These are phyloP conservation scores for Amazonetta brasiliensis DNA, from an alignment of 2,797 vertebrate species.

Conservation along the genomic window DNA sequence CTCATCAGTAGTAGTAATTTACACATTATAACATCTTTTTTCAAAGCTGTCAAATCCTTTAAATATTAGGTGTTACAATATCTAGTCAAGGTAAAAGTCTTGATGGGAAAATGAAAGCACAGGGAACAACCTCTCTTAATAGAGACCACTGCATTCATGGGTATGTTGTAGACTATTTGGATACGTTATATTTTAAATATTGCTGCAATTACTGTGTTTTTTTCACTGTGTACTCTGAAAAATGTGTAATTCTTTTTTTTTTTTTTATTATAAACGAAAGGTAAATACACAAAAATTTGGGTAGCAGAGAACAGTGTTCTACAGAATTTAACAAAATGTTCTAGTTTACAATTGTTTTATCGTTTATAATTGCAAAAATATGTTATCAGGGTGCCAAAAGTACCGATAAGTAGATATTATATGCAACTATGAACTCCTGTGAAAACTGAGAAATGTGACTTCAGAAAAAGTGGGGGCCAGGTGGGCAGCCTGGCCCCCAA, in stretches of 20 bases:
- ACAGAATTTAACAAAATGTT: background rate
- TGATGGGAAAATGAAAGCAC: background rate
- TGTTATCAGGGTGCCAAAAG: background rate
- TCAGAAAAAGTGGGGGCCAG: fast-evolving
- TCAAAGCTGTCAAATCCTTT: background rate
- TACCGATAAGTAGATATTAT: background rate
- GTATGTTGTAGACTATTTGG: background rate
- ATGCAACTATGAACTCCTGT: background rate
- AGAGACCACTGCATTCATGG: background rate
- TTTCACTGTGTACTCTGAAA: background rate
- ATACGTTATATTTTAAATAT: background rate
- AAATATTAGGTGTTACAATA: background rate
- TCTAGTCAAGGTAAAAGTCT: background rate
- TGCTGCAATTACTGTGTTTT: background rate
- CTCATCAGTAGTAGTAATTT: background rate
- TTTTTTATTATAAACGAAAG: background rate
- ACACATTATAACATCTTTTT: background rate
- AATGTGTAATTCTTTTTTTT: background rate
- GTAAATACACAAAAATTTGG: background rate
- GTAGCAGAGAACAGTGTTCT: background rate
- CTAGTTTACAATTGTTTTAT: background rate
- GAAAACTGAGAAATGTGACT: background rate
- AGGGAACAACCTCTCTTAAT: background rate
- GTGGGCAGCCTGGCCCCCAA: background rate
- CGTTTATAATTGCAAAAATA: background rate